phyloP scores from a whole-genome alignment of 2,113 vertebrate genomes.

The Alectura lathami region DNA sequence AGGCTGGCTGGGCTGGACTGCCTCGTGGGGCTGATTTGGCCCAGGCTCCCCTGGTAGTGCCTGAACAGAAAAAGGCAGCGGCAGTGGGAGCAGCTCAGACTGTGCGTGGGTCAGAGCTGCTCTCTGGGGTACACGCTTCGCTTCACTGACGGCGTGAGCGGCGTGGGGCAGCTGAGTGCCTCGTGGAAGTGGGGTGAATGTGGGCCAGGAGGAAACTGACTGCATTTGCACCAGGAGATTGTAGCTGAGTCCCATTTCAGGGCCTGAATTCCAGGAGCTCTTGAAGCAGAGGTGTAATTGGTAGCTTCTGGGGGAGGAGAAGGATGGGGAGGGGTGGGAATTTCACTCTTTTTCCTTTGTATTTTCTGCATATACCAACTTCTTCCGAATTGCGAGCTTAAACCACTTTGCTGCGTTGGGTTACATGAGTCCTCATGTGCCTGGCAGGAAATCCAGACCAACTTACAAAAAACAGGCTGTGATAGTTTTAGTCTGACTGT shows the following conservation, averaged over 20 bases:
- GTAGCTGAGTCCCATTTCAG: not conserved
- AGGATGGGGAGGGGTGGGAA: not conserved
- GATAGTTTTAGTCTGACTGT: slow-evolving; percentile 27
- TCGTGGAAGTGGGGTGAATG: not conserved
- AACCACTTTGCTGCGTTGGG: not conserved
- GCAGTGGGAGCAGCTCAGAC: not conserved
- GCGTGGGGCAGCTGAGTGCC: not conserved
- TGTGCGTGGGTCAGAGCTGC: not conserved
- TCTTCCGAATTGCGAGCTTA: not conserved
- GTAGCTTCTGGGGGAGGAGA: not conserved
- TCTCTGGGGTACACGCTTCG: not conserved
- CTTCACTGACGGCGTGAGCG: not conserved
- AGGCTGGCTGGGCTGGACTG: not conserved
- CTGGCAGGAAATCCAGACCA: not conserved
- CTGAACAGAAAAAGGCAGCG: not conserved
- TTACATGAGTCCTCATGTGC: not conserved
- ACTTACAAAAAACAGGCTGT: not conserved
- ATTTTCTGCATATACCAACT: not conserved
- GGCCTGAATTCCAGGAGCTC: not conserved
- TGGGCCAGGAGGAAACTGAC: not conserved
- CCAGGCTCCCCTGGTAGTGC: not conserved
- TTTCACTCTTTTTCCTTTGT: not conserved
- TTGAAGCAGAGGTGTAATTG: not conserved
- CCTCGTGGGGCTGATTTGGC: not conserved
- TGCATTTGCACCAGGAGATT: not conserved